Evolutionary conservation across 2,888 invertebrate species (phyloP), one percentile per base, ranked within the genome.

Genomic region (Mythimna loreyi): DNA sequence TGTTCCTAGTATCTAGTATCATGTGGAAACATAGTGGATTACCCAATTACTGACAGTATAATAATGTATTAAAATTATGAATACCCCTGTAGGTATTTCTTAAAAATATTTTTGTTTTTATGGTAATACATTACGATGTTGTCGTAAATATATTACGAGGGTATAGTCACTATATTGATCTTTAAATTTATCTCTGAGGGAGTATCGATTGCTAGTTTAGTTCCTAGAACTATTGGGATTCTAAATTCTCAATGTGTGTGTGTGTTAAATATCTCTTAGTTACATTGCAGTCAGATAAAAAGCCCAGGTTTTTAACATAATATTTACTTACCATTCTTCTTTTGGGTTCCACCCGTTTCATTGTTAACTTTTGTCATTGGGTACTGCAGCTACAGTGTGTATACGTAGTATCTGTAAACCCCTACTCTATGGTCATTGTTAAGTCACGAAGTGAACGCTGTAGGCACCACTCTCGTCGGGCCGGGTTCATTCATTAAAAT

Each of bases 401-500:
- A 40, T 45, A 50, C 25, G 55, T 55, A 62, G 23, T 55, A 55
- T 82, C 64, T 71, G 67, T 80, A 21, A 69, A 71, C 62, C 61
- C 77, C 75, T 91, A 87, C 65, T 92, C 92, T 92, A 74, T 92
- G 92, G 75, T 67, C 83, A 85, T 86, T 87, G 89, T 88, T 86
- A 86, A 91, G 91, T 91, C 92, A 92, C 92, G 91, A 92, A 89
- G 89, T 89, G 86, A 92, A 85, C 89, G 90, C 89, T 85, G 86
- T 85, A 85, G 87, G 88, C 87, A 72, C 85, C 83, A 84, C 85
- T 84, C 86, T 87, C 86, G 85, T 82, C 85, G 86, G 82, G 86
- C 87, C 87, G 87, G 87, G 91, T 93, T 92, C 93, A 93, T 93
- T 93, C 93, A 93, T 93, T 92, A 93, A 93, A 92, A 90, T 93